Evolutionary conservation across 2,113 vertebrate genomes (phyloP).

Genomic region (Upupa epops): DNA sequence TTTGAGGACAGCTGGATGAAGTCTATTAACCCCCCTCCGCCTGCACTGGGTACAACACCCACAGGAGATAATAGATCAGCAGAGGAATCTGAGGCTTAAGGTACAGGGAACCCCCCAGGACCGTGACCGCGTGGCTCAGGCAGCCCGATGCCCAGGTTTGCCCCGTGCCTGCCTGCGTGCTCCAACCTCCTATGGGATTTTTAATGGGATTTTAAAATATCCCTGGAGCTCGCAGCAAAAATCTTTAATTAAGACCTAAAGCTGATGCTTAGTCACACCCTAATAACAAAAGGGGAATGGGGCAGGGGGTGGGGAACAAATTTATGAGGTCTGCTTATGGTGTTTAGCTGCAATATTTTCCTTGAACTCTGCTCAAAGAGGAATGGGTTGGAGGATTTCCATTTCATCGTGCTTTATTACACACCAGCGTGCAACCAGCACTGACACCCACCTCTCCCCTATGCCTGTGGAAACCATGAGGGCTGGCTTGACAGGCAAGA

Average conservation of each 20-base stretch:
- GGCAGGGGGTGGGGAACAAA: background rate
- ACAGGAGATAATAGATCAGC: background rate
- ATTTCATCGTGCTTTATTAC: conserved; percentile 64
- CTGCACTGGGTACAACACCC: background rate
- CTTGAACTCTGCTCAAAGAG: conserved; percentile 63
- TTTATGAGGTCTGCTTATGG: conserved; percentile 62
- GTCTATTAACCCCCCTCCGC: background rate
- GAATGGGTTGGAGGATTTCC: conserved; percentile 60
- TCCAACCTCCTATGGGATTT: background rate
- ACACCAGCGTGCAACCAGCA: conserved; percentile 8
- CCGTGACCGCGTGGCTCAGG: background rate
- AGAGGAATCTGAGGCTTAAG: background rate
- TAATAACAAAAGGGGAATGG: conserved; percentile 52
- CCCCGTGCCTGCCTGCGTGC: background rate
- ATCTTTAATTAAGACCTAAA: conserved; percentile 45
- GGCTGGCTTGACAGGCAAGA: background rate
- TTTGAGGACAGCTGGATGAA: background rate
- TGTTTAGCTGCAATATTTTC: conserved; percentile 59
- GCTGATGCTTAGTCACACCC: conserved; percentile 51
- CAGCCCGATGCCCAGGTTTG: background rate
- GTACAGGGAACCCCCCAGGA: background rate
- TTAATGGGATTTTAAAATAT: background rate
- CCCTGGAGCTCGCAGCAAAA: background rate
- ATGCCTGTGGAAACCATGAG: conserved; percentile 34
- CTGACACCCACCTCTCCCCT: conserved; percentile 43